Evolutionary conservation across 1,140 invertebrate genomes (phyloP).

Genomic region (Idris sp.): DNA sequence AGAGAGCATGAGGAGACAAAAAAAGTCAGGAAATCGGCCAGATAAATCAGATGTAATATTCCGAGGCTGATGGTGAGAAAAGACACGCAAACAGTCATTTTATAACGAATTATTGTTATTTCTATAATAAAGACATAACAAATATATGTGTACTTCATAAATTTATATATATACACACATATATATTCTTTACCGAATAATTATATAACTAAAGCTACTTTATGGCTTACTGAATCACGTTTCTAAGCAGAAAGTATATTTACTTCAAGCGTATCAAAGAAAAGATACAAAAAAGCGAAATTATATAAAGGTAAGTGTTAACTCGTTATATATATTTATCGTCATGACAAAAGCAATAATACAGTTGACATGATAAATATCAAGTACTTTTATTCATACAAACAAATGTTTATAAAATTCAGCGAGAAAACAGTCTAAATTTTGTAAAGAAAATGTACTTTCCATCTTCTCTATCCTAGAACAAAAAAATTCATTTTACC

Average conservation of each 20-base stretch:
- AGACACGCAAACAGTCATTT: slow-evolving; percentile 4
- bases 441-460: too few relatives aligned
- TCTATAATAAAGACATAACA: slow-evolving; percentile 23
- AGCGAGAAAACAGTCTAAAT: too few relatives aligned
- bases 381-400: too few relatives aligned
- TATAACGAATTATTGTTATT: slow-evolving; percentile 39
- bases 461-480: too few relatives aligned
- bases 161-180: slow-evolving; percentile 38
- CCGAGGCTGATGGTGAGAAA: slow-evolving; percentile 11
- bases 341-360: slow-evolving; percentile 26
- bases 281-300: slow-evolving; percentile 27
- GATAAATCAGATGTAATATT: slow-evolving; percentile 32
- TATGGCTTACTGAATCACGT: slow-evolving; percentile 16
- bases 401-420: too few relatives aligned
- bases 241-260: slow-evolving; percentile 32
- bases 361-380: too few relatives aligned
- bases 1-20: too few relatives aligned
- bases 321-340: slow-evolving; percentile 22
- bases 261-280: slow-evolving; percentile 23
- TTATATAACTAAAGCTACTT: slow-evolving; percentile 31
- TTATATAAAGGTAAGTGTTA: slow-evolving; percentile 40
- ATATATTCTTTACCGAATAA: slow-evolving; percentile 30
- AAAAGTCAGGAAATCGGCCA: slow-evolving; percentile 1
- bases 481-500: too few relatives aligned
- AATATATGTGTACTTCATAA: slow-evolving; percentile 13